A percentile compares a stretch with the other conserved stretches of the same genome.
Evolutionary conservation across 2,888 invertebrate species (phyloP).

Genomic region (Drosophila paracracens): DNA sequence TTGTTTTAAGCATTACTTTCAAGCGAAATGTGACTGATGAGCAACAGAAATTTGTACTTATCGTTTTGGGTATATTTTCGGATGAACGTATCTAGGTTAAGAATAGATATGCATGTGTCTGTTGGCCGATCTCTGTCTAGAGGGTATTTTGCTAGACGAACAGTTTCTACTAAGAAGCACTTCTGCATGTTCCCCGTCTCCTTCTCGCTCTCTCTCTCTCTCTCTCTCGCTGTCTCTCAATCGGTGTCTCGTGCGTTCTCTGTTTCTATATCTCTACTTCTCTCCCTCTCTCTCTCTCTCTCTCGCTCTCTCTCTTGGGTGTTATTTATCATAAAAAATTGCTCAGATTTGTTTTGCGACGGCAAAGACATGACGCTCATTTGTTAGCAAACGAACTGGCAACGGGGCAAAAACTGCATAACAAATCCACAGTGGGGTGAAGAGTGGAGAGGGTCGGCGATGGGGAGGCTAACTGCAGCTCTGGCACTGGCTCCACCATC

Average conservation of each 20-base stretch:
- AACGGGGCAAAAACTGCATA: conserved; percentile 19
- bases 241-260: background rate
- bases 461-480: background rate
- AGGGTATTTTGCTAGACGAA: background rate
- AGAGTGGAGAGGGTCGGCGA: background rate
- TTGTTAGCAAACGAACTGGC: conserved; percentile 71
- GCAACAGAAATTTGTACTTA: background rate
- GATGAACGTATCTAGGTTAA: background rate
- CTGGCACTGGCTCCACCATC: conserved; percentile 29
- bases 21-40: background rate
- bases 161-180: background rate
- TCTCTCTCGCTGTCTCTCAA: background rate
- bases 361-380: conserved; percentile 79
- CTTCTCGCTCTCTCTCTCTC: background rate
- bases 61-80: background rate
- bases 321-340: conserved; percentile 80
- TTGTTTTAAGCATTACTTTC: background rate
- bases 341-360: conserved; percentile 80
- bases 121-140: background rate
- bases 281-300: conserved; percentile 5
- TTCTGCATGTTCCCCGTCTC: conserved; percentile 14
- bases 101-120: background rate
- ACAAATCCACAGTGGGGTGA: background rate
- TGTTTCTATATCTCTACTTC: conserved; percentile 7
- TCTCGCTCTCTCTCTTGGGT: conserved; percentile 34